phyloP scores from a whole-genome alignment of 2,113 vertebrate species.

The Sceloporus undulatus region DNA sequence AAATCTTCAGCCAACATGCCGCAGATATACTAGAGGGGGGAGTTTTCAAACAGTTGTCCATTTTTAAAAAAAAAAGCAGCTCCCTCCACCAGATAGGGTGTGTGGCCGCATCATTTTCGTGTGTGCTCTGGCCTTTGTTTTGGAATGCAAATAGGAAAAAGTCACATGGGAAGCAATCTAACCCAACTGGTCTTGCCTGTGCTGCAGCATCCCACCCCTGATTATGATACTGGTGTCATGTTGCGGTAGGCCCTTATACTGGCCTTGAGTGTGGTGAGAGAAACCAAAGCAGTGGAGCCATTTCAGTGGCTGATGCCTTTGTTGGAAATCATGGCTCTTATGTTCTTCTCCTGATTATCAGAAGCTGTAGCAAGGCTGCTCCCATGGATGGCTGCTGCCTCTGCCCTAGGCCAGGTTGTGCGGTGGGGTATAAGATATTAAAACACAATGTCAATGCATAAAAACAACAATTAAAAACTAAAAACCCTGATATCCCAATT shows the following conservation, averaged over 20 bases:
- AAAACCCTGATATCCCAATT: no score
- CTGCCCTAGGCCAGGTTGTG: constrained; percentile 25
- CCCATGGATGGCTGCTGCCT: constrained; percentile 22
- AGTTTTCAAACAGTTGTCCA: no score
- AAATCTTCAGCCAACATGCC: no score
- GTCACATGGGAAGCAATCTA: not conserved
- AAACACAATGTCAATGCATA: no score
- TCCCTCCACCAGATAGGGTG: not conserved
- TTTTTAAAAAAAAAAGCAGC: no score
- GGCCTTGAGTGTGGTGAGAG: not conserved
- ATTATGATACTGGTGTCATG: not conserved
- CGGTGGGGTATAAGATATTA: constrained; percentile 38
- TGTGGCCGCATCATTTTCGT: not conserved
- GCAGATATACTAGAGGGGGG: no score
- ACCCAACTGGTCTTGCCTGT: not conserved
- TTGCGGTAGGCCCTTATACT: not conserved
- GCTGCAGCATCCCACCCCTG: not conserved
- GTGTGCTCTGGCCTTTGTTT: not conserved
- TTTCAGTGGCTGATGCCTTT: not conserved
- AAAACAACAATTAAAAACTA: no score
- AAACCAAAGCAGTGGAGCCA: not conserved
- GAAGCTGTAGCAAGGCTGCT: not conserved
- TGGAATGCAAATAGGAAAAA: not conserved
- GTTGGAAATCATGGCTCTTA: constrained; percentile 8
- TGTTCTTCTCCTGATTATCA: constrained; percentile 15